Conservation (phyloP, 2,888 invertebrate genomes). For the Agrilus mali region DNA sequence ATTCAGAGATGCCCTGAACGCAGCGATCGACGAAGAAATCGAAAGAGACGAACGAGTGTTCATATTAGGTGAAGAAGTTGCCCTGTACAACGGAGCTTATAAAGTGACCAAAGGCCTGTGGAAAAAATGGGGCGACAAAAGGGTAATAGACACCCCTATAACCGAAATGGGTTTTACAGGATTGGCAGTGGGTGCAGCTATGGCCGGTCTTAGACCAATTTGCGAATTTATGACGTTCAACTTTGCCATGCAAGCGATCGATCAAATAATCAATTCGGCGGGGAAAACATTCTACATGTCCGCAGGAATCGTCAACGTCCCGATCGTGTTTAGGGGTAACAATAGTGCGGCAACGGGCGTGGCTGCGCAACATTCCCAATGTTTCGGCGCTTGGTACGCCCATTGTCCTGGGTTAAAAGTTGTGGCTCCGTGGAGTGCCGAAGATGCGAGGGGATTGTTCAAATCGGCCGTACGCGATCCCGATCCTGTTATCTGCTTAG, state of each 20-base stretch:
- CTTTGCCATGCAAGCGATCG: constrained; percentile 64
- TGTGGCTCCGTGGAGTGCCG: constrained; percentile 44
- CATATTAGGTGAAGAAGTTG: constrained; percentile 52
- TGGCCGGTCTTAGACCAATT: constrained; percentile 54
- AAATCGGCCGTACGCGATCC: constrained; percentile 51
- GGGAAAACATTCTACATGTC: constrained; percentile 63
- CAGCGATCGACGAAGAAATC: constrained; percentile 52
- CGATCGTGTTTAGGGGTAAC: constrained; percentile 54
- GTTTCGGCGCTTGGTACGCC: constrained; percentile 51
- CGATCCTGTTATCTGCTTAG: constrained; percentile 49
- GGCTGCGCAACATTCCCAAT: constrained; percentile 54
- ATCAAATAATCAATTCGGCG: constrained; percentile 56
- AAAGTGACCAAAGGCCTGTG: constrained; percentile 47
- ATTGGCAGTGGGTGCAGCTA: constrained; percentile 54
- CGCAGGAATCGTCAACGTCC: constrained; percentile 44
- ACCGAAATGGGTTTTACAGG: constrained; percentile 56
- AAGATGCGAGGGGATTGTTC: constrained; percentile 48
- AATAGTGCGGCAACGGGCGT: constrained; percentile 51
- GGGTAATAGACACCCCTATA: constrained; percentile 54
- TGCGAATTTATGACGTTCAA: constrained; percentile 69
- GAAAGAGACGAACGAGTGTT: constrained; percentile 44
- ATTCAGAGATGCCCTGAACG: constrained; percentile 45
- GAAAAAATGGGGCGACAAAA: constrained; percentile 51
- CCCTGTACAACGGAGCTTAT: constrained; percentile 50
- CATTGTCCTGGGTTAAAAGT: constrained; percentile 52